Conservation (phyloP, 2,888 invertebrate species). For the Zele albiditarsus region DNA sequence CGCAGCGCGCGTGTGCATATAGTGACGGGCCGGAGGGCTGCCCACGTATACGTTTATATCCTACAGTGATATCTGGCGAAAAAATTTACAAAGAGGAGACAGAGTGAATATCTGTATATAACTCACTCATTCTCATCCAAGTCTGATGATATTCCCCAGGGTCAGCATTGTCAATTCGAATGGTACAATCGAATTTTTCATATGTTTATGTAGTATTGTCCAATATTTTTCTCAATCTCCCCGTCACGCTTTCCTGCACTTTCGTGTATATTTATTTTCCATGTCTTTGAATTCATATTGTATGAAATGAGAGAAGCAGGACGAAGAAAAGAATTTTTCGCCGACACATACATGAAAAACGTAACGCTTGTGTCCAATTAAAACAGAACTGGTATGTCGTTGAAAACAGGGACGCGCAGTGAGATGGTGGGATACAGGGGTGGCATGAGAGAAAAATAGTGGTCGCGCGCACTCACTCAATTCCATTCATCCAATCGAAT, state of each 20-base stretch:
- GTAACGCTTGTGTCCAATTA: slow-evolving; percentile 32
- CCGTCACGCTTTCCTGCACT: not conserved
- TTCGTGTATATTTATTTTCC: not conserved
- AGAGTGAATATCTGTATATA: slow-evolving; percentile 40
- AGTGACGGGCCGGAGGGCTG: slow-evolving; percentile 43
- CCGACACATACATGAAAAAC: not conserved
- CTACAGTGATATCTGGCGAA: slow-evolving; percentile 7
- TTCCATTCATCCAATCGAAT: slow-evolving; percentile 39
- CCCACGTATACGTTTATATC: slow-evolving; percentile 51
- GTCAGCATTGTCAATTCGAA: not conserved
- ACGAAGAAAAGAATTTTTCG: not conserved
- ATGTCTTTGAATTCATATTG: slow-evolving; percentile 30
- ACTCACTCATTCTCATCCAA: slow-evolving; percentile 36
- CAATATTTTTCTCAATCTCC: not conserved
- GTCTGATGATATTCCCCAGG: not conserved
- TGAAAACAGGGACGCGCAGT: slow-evolving; percentile 13
- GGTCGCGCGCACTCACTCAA: slow-evolving; percentile 24
- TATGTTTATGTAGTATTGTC: slow-evolving; percentile 1
- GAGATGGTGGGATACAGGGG: slow-evolving; percentile 18
- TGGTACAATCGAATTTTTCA: not conserved
- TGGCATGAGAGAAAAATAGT: slow-evolving; percentile 7
- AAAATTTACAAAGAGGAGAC: slow-evolving; percentile 10
- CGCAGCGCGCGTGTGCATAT: slow-evolving; percentile 55
- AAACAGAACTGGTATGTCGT: slow-evolving; percentile 39
- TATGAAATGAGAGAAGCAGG: not conserved